These are phyloP conservation scores for Drosophila tropicalis DNA, from an alignment of 1,140 invertebrate species.

Conservation along the genomic window DNA sequence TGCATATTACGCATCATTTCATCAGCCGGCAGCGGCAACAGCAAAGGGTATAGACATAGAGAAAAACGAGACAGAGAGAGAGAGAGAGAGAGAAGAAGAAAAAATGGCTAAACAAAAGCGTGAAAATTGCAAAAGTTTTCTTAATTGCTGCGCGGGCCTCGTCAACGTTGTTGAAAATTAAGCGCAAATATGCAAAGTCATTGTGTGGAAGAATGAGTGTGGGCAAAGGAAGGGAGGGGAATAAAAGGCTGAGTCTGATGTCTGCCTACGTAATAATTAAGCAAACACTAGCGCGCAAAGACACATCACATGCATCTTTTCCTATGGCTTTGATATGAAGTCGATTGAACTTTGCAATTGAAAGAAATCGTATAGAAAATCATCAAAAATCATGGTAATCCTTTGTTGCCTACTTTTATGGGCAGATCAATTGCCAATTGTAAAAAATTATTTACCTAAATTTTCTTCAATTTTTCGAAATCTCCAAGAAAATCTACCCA, in stretches of 20 bases:
- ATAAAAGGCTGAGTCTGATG: neutral
- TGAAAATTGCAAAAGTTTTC: conserved; percentile 80
- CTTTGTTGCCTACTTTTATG: conserved; percentile 47
- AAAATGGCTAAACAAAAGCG: conserved; percentile 59
- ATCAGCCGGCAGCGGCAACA: conserved; percentile 9
- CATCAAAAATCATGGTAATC: conserved; percentile 2
- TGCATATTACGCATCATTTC: conserved; percentile 76
- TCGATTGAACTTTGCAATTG: conserved; percentile 56
- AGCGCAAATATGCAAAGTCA: conserved; percentile 79
- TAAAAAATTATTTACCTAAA: conserved; percentile 7
- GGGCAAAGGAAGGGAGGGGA: too few relatives aligned
- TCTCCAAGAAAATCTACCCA: neutral
- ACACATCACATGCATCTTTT: conserved; percentile 42
- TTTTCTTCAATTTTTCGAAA: conserved; percentile 40
- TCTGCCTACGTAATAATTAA: conserved; percentile 64
- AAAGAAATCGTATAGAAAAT: conserved; percentile 19
- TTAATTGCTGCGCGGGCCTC: conserved; percentile 66
- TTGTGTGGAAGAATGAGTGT: conserved; percentile 41
- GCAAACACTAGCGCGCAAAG: conserved; percentile 35
- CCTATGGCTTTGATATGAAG: conserved; percentile 45
- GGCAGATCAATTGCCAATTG: conserved; percentile 7
- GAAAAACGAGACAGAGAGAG: conserved; percentile 31
- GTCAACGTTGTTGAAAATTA: conserved; percentile 68
- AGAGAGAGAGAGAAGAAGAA: conserved; percentile 25
- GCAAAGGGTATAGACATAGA: neutral